phyloP scores from a whole-genome alignment of 2,797 vertebrate species.

The Gila robusta region DNA sequence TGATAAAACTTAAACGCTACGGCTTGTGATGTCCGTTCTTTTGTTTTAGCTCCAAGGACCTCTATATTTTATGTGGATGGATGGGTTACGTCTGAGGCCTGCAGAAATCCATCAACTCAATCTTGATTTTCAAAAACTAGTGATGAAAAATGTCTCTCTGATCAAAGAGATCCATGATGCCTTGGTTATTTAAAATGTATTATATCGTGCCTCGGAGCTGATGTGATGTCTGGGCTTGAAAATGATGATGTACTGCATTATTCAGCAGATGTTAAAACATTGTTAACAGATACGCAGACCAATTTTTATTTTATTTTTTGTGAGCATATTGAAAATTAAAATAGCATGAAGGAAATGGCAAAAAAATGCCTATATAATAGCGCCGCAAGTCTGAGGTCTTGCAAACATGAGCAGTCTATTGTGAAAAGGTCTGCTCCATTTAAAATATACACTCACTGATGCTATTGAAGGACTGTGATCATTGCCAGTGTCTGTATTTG shows the following conservation, averaged over 20 bases:
- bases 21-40: conserved; percentile 8
- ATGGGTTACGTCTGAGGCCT: conserved; percentile 22
- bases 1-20: neutral
- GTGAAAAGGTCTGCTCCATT: neutral
- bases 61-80: conserved; percentile 28
- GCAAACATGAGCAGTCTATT: neutral
- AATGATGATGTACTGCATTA: neutral
- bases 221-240: conserved; percentile 17
- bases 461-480: conserved; percentile 53
- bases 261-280: conserved; percentile 30
- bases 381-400: neutral
- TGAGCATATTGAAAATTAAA: conserved; percentile 1
- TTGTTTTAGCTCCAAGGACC: conserved; percentile 30
- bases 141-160: conserved; percentile 21
- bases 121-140: conserved; percentile 34
- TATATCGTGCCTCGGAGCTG: conserved; percentile 19
- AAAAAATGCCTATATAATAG: neutral
- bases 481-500: conserved; percentile 23
- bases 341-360: neutral
- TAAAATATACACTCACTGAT: conserved; percentile 1
- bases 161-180: neutral
- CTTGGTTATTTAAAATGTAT: neutral
- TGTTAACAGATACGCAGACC: neutral
- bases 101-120: conserved; percentile 1
- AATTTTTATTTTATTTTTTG: neutral